Evolutionary conservation across 2,113 vertebrate genomes (phyloP).

Genomic region (Tor tambroides): DNA sequence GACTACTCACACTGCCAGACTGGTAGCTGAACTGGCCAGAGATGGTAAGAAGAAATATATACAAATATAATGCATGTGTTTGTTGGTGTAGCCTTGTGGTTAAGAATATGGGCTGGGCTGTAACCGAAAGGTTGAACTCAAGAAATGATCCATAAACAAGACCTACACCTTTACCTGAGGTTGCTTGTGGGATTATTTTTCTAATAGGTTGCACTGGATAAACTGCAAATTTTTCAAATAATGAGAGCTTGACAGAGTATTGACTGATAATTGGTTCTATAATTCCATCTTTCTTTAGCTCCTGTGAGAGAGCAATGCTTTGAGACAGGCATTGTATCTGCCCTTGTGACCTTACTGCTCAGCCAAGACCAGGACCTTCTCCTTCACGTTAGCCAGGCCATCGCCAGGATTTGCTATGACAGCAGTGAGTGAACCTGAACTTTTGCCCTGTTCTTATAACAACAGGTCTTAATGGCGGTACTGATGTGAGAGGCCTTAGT

Average conservation of each 20-base stretch:
- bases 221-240: not conserved
- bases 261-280: not conserved
- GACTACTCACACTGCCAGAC: constrained; percentile 73
- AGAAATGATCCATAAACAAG: not conserved
- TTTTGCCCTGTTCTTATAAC: not conserved
- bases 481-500: not conserved
- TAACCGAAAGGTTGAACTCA: not conserved
- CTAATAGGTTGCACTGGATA: not conserved
- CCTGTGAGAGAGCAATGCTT: constrained; percentile 80
- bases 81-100: not conserved
- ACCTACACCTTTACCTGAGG: not conserved
- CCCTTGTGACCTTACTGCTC: constrained; percentile 79
- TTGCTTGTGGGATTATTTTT: not conserved
- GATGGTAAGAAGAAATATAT: constrained; percentile 69
- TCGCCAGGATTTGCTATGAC: constrained; percentile 81
- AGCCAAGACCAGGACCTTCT: constrained; percentile 81
- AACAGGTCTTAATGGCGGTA: not conserved
- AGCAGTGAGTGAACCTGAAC: constrained; percentile 72
- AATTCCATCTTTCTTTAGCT: constrained; percentile 69
- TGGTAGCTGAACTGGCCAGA: constrained; percentile 83
- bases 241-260: not conserved
- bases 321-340: constrained; percentile 76
- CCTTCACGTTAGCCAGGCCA: constrained; percentile 75
- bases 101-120: not conserved
- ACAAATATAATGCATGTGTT: not conserved